phyloP scores from a whole-genome alignment of 2,113 vertebrate genomes.

The Falcunculus frontatus region DNA sequence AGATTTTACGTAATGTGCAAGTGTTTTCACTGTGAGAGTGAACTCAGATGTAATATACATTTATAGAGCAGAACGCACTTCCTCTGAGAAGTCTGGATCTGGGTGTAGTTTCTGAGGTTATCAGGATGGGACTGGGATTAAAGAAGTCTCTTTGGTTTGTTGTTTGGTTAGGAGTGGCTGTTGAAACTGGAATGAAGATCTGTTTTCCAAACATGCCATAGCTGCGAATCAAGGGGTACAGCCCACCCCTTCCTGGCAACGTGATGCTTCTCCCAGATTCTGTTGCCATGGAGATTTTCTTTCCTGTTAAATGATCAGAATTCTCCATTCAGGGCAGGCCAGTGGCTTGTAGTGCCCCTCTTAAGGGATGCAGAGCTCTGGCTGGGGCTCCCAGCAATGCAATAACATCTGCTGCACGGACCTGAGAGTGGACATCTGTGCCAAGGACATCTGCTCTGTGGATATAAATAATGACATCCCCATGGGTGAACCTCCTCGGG shows the following conservation, averaged over 20 bases:
- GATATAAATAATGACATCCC: neutral
- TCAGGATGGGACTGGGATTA: neutral
- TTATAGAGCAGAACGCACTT: neutral
- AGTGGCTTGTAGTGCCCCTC: neutral
- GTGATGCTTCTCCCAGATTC: neutral
- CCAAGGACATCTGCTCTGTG: neutral
- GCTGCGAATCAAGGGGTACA: accelerated
- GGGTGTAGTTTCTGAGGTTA: neutral
- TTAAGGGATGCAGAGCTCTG: accelerated
- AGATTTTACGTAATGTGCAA: neutral
- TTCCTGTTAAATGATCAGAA: neutral
- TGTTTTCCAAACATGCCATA: neutral
- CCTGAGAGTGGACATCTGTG: neutral
- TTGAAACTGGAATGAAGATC: neutral
- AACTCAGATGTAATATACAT: neutral
- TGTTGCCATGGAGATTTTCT: slow-evolving; percentile 12
- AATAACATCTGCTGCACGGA: neutral
- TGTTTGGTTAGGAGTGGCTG: neutral
- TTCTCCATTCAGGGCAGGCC: neutral
- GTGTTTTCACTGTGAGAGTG: neutral
- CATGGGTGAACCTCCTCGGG: neutral
- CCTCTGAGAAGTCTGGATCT: neutral
- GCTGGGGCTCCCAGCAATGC: neutral
- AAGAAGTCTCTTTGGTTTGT: neutral
- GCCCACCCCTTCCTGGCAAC: neutral